Conservation (phyloP, 2,113 vertebrate genomes). For the Indicator indicator region DNA sequence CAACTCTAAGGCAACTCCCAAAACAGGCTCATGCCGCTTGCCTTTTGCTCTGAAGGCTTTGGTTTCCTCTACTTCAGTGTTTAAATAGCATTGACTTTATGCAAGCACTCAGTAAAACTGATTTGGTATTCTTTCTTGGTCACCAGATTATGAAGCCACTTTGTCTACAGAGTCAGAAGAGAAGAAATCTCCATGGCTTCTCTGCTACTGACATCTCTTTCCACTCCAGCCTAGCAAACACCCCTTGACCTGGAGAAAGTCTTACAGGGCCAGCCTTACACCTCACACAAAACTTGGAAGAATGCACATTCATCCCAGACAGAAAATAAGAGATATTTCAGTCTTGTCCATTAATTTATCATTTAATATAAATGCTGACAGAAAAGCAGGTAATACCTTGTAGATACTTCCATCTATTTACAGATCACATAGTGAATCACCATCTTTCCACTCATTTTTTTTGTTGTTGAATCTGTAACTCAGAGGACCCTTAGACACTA, state of each 20-base stretch:
- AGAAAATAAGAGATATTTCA: slow-evolving; percentile 22
- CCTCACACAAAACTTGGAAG: background rate
- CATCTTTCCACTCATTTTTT: slow-evolving; percentile 30
- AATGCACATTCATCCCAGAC: slow-evolving; percentile 3
- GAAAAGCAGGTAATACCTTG: slow-evolving; percentile 74
- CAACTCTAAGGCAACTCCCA: background rate
- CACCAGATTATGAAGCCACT: background rate
- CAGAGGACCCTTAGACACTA: slow-evolving; percentile 51
- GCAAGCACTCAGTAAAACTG: background rate
- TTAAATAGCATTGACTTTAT: background rate
- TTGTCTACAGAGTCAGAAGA: background rate
- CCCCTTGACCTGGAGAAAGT: background rate
- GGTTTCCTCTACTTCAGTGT: background rate
- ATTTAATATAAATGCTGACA: slow-evolving; percentile 80
- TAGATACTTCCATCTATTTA: slow-evolving; percentile 73
- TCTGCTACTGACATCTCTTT: background rate
- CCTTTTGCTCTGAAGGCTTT: background rate
- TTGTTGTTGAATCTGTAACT: slow-evolving; percentile 65
- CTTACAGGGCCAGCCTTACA: background rate
- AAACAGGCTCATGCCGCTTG: background rate
- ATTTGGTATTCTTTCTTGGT: background rate
- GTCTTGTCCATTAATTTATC: slow-evolving; percentile 71
- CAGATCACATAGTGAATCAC: slow-evolving; percentile 66
- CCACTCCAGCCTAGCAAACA: accelerated
- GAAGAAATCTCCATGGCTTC: accelerated